Evolutionary conservation across 2,888 invertebrate genomes (phyloP).

Genomic region (Thymelicus lineola): DNA sequence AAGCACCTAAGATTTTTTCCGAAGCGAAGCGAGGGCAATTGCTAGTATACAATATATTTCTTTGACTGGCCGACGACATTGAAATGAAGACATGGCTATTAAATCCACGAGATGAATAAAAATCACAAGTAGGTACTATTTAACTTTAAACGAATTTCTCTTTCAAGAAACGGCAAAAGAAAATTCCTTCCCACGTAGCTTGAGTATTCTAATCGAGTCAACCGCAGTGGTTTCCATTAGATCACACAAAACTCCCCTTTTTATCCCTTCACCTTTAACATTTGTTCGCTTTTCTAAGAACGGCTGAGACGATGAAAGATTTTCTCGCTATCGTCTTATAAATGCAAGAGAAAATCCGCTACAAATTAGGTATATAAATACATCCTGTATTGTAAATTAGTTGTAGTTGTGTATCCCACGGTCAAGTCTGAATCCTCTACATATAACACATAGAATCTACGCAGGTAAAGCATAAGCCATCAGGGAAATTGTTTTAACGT

Average conservation of each 20-base stretch:
- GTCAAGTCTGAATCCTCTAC: too few relatives aligned
- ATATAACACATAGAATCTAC: too few relatives aligned
- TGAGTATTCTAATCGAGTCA: constrained; percentile 66
- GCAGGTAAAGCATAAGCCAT: too few relatives aligned
- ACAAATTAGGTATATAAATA: too few relatives aligned
- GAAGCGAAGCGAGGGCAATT: too few relatives aligned
- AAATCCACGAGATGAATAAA: not conserved
- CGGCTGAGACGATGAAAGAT: constrained; percentile 4
- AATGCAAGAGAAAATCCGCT: not conserved
- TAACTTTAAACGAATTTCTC: not conserved
- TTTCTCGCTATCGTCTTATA: not conserved
- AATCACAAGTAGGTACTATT: not conserved
- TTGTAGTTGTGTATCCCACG: too few relatives aligned
- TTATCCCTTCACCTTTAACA: constrained; percentile 70
- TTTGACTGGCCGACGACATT: too few relatives aligned
- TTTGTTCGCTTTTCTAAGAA: not conserved
- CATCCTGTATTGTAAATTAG: too few relatives aligned
- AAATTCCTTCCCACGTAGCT: constrained; percentile 63
- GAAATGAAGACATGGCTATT: too few relatives aligned
- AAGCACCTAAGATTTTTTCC: too few relatives aligned
- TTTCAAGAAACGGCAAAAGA: constrained; percentile 30
- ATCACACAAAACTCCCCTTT: constrained; percentile 76
- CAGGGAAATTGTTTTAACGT: not conserved
- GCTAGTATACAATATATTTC: too few relatives aligned
- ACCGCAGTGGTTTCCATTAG: constrained; percentile 72